Base-by-base conservation (phyloP, 2,888 invertebrate genomes). In the Dione juno region DNA sequence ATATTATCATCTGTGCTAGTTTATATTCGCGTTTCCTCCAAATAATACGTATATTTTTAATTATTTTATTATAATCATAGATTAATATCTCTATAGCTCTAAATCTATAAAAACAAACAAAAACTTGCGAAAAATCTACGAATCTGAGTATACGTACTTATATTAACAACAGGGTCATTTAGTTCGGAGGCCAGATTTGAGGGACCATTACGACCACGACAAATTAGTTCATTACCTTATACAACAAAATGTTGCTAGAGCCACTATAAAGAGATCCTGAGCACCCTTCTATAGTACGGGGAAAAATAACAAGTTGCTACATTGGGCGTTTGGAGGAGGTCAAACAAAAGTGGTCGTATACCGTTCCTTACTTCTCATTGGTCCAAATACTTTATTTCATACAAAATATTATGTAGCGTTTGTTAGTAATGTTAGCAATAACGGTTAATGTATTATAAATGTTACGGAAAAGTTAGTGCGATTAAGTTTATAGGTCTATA, bases 151-250 rank as follows among this genome's bases (percentile, higher is more conserved):
- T 66, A 61, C 50, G 52, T 72, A 77, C 76, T 81, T 79, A 80
- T 76, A 75, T 76, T 74, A 71, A 78, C 72, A 74, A 72, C 61
- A 67, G 77, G 73, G 74, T 79, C 78, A 81, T 83, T 84, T 82
- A 77, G 78, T 79, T 76, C 70, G 75, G 75, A 75, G 76, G 73
- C 76, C 82, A 82, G 81, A 83, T 84, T 83, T 81, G 80, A 82
- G 78, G 75, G 78, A 74, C 78, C 81, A 82, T 84, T 84, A 83
- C 70, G 74, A 75, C 74, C 71, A 79, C 81, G 82, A 84, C 82
- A 84, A 86, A 86, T 84, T 84, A 82, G 83, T 81, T 83, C 84
- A 84, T 86, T 85, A 85, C 80, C 80, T 79, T 79, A 77, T 78
- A 79, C 80, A 79, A 80, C 77, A 77, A 79, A 82, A 78, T 75